Conservation (phyloP, 2,797 vertebrate species). For the Gobio occitaniae region DNA sequence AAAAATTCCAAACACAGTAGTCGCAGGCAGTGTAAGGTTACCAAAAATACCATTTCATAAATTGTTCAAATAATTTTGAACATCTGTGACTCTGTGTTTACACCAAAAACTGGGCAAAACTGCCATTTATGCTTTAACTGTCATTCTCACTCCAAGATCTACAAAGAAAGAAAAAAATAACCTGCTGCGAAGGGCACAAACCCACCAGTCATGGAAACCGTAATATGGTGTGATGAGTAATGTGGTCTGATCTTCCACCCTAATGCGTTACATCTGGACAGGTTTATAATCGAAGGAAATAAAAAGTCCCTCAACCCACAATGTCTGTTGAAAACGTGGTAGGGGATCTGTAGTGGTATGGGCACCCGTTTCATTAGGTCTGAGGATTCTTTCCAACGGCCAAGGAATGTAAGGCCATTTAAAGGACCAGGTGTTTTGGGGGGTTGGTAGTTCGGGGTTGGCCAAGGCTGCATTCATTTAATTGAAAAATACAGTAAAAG, state of each 20-base stretch:
- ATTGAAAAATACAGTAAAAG: not conserved
- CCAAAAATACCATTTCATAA: not conserved
- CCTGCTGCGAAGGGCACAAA: not conserved
- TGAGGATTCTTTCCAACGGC: conserved; percentile 1
- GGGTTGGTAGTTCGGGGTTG: not conserved
- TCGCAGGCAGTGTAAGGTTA: no score
- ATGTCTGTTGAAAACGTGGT: conserved; percentile 18
- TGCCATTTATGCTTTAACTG: conserved; percentile 10
- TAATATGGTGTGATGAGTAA: conserved; percentile 16
- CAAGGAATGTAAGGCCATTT: conserved; percentile 3
- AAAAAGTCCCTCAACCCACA: conserved; percentile 1
- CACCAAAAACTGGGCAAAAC: not conserved
- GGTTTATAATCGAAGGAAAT: conserved; percentile 27
- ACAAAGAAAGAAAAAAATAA: conserved; percentile 24
- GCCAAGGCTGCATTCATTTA: not conserved
- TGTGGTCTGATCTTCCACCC: conserved; percentile 22
- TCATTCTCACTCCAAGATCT: not conserved
- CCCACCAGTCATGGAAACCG: conserved; percentile 8
- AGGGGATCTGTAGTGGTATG: not conserved
- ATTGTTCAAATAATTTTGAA: not conserved
- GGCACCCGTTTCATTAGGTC: not conserved
- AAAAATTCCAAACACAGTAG: not conserved
- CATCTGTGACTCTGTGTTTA: not conserved
- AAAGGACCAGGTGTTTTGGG: not conserved
- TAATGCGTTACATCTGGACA: conserved; percentile 21